phyloP scores from a whole-genome alignment of 2,888 invertebrate species.

The Callyntrura sp. region DNA sequence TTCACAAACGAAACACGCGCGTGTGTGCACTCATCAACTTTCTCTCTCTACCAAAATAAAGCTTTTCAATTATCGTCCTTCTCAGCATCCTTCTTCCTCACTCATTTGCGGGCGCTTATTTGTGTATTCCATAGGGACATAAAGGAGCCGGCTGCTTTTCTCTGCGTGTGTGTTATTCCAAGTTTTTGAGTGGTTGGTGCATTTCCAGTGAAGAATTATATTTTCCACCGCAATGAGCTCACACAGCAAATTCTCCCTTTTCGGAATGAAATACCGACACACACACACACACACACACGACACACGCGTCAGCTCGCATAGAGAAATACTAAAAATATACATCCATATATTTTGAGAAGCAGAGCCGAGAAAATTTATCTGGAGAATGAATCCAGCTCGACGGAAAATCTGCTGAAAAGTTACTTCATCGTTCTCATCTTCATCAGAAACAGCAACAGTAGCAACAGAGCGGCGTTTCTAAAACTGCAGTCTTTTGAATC shows the following conservation, averaged over 20 bases:
- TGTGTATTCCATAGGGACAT: slow-evolving; percentile 33
- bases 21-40: slow-evolving; percentile 45
- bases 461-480: too few species aligned
- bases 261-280: too few species aligned
- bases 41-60: not conserved
- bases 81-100: not conserved
- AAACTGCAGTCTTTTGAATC: too few species aligned
- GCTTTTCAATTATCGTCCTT: slow-evolving; percentile 3
- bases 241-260: not conserved
- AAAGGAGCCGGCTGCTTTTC: slow-evolving; percentile 8
- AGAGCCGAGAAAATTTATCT: slow-evolving; percentile 9
- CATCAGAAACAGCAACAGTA: too few species aligned
- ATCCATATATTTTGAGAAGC: too few species aligned
- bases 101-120: slow-evolving; percentile 10
- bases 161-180: not conserved
- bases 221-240: slow-evolving; percentile 41
- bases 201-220: slow-evolving; percentile 42
- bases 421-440: too few species aligned
- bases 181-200: slow-evolving; percentile 38
- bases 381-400: slow-evolving; percentile 17
- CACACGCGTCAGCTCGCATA: too few species aligned
- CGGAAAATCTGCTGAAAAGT: slow-evolving; percentile 28
- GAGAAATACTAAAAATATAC: too few species aligned
- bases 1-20: slow-evolving; percentile 17
- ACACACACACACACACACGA: slow-evolving; percentile 26